Percentiles rank a stretch among this genome's conserved stretches.
Evolutionary conservation across 2,888 invertebrate genomes (phyloP).

Genomic region (Harpalus rufipes): DNA sequence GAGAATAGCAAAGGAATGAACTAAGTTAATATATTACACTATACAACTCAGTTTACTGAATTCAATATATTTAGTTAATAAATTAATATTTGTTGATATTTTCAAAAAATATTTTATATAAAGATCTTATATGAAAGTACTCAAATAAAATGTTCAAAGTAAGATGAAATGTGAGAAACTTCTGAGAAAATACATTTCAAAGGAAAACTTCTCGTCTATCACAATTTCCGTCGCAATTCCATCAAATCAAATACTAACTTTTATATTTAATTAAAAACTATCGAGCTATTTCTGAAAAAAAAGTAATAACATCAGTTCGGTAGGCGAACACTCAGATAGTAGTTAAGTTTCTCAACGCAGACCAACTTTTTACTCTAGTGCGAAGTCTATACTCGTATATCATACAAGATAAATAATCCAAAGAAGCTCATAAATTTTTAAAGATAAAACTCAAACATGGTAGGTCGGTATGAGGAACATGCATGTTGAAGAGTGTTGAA

Average conservation of each 20-base stretch:
- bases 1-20: no score
- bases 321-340: neutral
- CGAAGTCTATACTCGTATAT: constrained; percentile 43
- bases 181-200: constrained; percentile 7
- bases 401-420: constrained; percentile 55
- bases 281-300: constrained; percentile 9
- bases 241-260: constrained; percentile 21
- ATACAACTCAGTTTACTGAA: no score
- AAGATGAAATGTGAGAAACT: neutral
- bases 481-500: neutral
- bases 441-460: constrained; percentile 58
- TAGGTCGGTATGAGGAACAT: neutral
- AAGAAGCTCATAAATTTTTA: constrained; percentile 56
- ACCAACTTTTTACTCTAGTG: constrained; percentile 25
- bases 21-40: no score
- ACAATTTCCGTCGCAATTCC: constrained; percentile 17
- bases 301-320: constrained; percentile 15
- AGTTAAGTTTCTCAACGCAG: neutral
- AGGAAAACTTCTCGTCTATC: constrained; percentile 12
- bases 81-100: no score
- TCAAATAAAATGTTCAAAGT: no score
- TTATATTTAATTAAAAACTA: constrained; percentile 38
- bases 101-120: no score
- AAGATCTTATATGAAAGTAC: no score
- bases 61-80: no score